Conservation (phyloP, 2,113 vertebrate genomes). For the Chaenocephalus aceratus region DNA sequence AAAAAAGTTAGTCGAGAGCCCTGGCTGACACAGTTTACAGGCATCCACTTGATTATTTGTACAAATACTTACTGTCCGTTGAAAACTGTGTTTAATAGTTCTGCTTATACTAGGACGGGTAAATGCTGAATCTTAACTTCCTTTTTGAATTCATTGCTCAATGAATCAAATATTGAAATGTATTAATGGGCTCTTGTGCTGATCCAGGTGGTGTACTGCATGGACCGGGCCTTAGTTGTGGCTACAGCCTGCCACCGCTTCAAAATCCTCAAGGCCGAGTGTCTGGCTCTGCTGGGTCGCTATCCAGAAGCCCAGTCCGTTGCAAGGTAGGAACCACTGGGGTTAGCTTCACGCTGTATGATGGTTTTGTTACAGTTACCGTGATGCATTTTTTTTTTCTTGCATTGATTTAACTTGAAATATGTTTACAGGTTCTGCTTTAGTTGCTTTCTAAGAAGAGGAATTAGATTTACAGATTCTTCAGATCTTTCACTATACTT, state of each 20-base stretch:
- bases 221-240: constrained; percentile 94
- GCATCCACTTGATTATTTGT: background rate
- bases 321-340: constrained; percentile 86
- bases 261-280: constrained; percentile 97
- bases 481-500: background rate
- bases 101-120: too few relatives aligned
- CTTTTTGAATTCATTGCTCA: background rate
- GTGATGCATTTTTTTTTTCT: background rate
- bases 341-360: background rate
- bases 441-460: background rate
- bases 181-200: constrained; percentile 2
- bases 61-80: background rate
- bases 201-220: constrained; percentile 94
- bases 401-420: background rate
- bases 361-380: background rate
- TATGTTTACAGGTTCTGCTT: background rate
- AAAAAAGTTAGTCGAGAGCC: too few relatives aligned
- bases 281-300: constrained; percentile 92
- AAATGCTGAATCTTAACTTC: too few relatives aligned
- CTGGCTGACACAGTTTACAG: too few relatives aligned
- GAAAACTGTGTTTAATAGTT: background rate
- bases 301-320: constrained; percentile 97
- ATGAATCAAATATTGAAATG: background rate
- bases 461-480: background rate
- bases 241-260: constrained; percentile 94